Evolutionary conservation across 64 coral and sea anemone species (phyloP).

Genomic region (Montipora capricornis): DNA sequence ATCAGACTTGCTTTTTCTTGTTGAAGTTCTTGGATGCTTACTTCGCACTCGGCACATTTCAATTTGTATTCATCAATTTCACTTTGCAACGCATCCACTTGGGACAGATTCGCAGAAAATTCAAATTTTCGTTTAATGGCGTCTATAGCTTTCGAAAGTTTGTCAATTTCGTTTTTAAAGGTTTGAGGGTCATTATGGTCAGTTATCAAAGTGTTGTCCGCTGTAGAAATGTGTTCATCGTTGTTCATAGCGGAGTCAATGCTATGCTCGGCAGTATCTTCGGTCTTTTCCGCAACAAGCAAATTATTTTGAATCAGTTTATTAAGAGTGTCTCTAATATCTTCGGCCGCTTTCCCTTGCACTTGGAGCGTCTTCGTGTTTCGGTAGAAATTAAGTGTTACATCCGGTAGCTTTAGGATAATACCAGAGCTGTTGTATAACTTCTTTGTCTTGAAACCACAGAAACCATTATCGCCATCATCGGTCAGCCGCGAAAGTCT

Average conservation of each 20-base stretch:
- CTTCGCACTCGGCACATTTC: background rate
- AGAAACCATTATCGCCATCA: background rate
- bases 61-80: constrained; percentile 31
- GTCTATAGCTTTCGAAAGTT: background rate
- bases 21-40: constrained; percentile 1
- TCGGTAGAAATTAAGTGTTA: too few species aligned
- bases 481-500: background rate
- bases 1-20: background rate
- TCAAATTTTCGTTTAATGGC: background rate
- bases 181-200: too few species aligned
- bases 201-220: too few species aligned
- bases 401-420: too few species aligned
- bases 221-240: too few species aligned
- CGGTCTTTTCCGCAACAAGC: too few species aligned
- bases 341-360: constrained; percentile 10
- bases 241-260: too few species aligned
- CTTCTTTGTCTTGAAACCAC: constrained; percentile 3
- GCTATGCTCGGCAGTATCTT: too few species aligned
- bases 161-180: background rate
- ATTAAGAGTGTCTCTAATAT: background rate
- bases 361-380: background rate
- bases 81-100: constrained; percentile 25
- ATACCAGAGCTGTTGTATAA: background rate
- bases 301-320: too few species aligned
- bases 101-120: background rate